Evolutionary conservation across 92 coral and sea anemone genomes (phyloP), one percentile per base, ranked within the genome.

Genomic region (Metridium senile): DNA sequence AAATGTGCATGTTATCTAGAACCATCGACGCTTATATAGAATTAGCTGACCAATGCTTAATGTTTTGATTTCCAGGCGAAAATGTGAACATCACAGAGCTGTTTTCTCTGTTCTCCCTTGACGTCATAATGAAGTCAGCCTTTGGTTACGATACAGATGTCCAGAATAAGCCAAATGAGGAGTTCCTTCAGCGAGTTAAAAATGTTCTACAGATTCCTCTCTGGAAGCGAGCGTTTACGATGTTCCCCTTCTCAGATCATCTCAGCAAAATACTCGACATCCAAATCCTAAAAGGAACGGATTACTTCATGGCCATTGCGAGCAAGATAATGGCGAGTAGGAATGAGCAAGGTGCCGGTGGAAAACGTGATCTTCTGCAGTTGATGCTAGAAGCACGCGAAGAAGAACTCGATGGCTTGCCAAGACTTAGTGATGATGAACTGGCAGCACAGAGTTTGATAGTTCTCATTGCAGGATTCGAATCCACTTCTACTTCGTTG

Each of bases 361-460:
- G 73, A 29, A 70, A 73, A 46, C 56, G 57, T 11, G 93, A 89
- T 61, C 74, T 89, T 1, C 82, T 89, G 1, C 82, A 89, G 68
- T 61, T 89, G 26, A 89, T 86, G 93, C 33, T 89, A 43, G 85
- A 89, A 58, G 90, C 90, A 11, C 90, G 70, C 34, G 93, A 89
- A 30, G 85, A 81, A 49, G 62, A 57, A 1, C 75, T 70, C 32
- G 69, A 86, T 11, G 90, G 90, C 17, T 81, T 82, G 22, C 80
- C 78, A 19, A 86, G 64, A 61, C 71, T 89, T 13, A 85, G 77
- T 29, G 81, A 85, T 46, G 93, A 85, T 1, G 93, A 89, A 26
- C 39, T 74, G 25, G 70, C 78, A 33, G 93, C 93, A 33, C 93
- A 89, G 69, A 70, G 81, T n/a, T 26, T 85, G 70, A 33, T 64